A percentile compares a stretch with the other conserved stretches of the same genome.
phyloP scores from a whole-genome alignment of 1,140 invertebrate genomes.

The Ceratosolen solmsi region DNA sequence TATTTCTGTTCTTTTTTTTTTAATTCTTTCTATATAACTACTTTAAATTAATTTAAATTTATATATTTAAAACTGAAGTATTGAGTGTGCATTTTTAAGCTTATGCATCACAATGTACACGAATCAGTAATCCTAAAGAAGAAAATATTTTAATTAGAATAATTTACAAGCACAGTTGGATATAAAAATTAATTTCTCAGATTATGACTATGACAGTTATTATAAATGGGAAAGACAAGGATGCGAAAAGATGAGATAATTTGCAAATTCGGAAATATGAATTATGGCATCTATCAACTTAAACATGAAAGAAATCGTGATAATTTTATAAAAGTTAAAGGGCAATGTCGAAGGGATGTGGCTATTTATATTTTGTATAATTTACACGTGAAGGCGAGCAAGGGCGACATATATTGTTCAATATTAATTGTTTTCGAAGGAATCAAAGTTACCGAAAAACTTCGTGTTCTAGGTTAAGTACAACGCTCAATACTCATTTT shows the following conservation, averaged over 20 bases:
- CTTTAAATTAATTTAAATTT: conserved; percentile 35
- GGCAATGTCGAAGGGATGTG: no score
- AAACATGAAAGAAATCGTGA: not conserved
- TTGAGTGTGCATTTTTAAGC: conserved; percentile 27
- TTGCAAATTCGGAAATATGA: not conserved
- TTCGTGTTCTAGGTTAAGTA: conserved; percentile 12
- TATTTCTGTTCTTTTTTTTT: conserved; percentile 46
- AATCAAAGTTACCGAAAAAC: no score
- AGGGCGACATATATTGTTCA: no score
- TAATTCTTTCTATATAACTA: no score
- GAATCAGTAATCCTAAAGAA: conserved; percentile 35
- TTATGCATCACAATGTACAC: conserved; percentile 39
- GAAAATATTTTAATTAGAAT: conserved; percentile 27
- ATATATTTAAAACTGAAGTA: conserved; percentile 35
- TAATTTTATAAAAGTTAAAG: not conserved
- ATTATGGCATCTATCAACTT: not conserved
- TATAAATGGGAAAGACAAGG: not conserved
- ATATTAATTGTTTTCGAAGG: not conserved
- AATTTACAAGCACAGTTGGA: not conserved
- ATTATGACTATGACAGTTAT: not conserved
- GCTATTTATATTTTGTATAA: no score
- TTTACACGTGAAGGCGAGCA: no score
- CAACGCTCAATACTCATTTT: not conserved
- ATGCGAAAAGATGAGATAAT: not conserved
- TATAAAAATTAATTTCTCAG: conserved; percentile 19